These are phyloP conservation scores for Platalea minor DNA, from an alignment of 2,797 vertebrate species.

Conservation along the genomic window DNA sequence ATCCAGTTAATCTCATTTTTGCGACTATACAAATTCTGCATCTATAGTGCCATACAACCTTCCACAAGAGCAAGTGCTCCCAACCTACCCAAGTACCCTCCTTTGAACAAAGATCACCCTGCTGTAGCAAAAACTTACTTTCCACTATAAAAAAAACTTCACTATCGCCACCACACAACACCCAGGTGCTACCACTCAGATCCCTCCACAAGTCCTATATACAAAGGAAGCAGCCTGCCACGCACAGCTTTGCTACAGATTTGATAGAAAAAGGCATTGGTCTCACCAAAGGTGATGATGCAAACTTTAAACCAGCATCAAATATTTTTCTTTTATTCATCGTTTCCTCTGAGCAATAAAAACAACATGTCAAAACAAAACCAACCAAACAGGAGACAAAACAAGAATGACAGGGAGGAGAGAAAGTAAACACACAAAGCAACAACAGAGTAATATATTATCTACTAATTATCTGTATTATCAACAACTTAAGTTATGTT, in stretches of 20 bases:
- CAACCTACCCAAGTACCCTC: not conserved
- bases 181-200: not conserved
- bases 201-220: not conserved
- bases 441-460: not conserved
- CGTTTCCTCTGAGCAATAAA: not conserved
- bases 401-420: not conserved
- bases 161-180: not conserved
- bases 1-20: not conserved
- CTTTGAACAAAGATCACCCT: not conserved
- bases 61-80: not conserved
- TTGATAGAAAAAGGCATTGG: not conserved
- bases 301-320: not conserved
- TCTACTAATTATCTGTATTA: not conserved
- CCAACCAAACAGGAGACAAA: not conserved
- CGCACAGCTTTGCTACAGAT: not conserved
- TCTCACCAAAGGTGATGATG: not conserved
- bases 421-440: not conserved
- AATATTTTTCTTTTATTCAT: not conserved
- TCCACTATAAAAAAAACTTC: not conserved
- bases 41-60: not conserved
- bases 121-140: not conserved
- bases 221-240: not conserved
- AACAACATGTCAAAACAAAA: not conserved
- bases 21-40: not conserved
- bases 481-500: not conserved